Evolutionary conservation across 2,888 invertebrate species (phyloP), one percentile per base, ranked within the genome.

Genomic region (Ptycholaimellus sp.): DNA sequence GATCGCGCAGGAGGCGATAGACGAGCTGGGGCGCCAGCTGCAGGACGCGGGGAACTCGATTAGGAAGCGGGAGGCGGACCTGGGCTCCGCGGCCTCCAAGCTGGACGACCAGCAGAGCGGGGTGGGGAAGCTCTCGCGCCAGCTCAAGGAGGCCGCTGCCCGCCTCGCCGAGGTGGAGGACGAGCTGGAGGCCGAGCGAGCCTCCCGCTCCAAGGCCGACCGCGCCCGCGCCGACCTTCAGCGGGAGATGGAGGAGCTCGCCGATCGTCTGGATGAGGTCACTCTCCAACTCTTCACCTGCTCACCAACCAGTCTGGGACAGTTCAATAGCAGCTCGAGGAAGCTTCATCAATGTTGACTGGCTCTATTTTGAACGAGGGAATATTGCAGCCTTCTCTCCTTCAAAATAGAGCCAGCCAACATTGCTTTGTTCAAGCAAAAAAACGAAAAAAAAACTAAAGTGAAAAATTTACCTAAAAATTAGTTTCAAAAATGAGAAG

Each of bases 161-260:
- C 46, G 93, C 62, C 85, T 96, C 64, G 90, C 93, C 62, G 96
- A 96, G 67, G 72, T 96, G 60, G 93, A 96, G 64, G 96, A 96
- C 63, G 96, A 96, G 68, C 78, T 96, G 53, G 96, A 96, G 67
- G 83, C 87, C 53, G 96, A 96, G 39, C 49, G 55, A 22, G 48
- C 49, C 37, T 47, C 48, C 13, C 50, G 52, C 30, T 43, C 47
- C 41, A 53, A 54, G 49, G 85, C 87, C 58, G 93, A 96, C 69
- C 90, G 93, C 65, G 87, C 90, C 67, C 80, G 93, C 54, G 76
- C 81, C 56, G 93, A 93, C 63, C 71, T 93, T 59, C 83, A 87
- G 48, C 77, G 90, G 50, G 96, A 96, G 66, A 72, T 96, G 46
- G 93, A 93, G 58, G 93, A 93, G 68, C 70, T 87, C 59, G 81